Conservation (phyloP, 2,113 vertebrate species). For the Equus przewalskii region DNA sequence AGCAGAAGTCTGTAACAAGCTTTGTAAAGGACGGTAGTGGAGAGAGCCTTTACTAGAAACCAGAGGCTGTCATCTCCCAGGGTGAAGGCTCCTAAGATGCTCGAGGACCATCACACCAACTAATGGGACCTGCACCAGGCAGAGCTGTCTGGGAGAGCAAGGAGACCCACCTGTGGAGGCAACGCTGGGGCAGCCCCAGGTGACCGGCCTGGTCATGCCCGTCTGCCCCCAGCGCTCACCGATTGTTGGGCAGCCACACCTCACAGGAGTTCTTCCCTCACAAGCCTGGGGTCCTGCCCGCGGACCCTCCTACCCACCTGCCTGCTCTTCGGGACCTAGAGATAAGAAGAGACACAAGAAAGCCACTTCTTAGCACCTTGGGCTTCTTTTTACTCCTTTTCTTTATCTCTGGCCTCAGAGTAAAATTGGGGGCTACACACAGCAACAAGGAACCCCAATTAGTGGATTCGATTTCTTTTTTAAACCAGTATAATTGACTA, state of each 20-base stretch:
- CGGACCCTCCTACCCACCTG: background rate
- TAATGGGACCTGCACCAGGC: background rate
- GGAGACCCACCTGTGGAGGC: background rate
- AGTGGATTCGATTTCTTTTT: background rate
- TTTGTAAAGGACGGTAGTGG: background rate
- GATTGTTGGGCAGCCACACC: background rate
- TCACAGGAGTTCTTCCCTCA: background rate
- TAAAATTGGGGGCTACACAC: background rate
- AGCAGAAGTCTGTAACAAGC: background rate
- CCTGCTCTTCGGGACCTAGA: background rate
- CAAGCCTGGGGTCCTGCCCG: background rate
- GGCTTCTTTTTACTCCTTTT: background rate
- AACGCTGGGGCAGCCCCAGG: background rate
- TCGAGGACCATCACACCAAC: background rate
- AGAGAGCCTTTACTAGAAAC: background rate
- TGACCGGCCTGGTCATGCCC: background rate
- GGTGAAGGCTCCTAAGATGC: background rate
- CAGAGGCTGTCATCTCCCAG: background rate
- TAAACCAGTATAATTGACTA: background rate
- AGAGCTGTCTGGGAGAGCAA: background rate
- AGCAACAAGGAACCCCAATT: background rate
- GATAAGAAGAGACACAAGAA: background rate
- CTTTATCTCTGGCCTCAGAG: background rate
- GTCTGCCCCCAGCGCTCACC: rapidly evolving
- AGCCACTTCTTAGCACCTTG: background rate